Base-by-base conservation (phyloP, 2,113 vertebrate genomes). In the Gobio gobio region DNA sequence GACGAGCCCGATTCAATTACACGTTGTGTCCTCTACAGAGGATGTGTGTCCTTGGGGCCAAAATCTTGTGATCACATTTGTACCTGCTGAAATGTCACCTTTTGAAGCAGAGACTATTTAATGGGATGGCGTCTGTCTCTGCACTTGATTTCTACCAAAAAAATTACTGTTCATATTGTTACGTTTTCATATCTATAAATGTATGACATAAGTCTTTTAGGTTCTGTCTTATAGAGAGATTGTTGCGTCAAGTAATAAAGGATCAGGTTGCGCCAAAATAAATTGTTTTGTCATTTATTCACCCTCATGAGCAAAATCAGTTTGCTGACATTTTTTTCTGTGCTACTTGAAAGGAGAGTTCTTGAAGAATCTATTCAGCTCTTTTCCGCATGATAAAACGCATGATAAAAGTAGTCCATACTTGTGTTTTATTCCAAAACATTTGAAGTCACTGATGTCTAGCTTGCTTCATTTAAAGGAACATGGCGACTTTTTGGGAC, bases 1-100 rank as follows among this genome's bases (percentile, higher is more conserved):
- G 56, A 24, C 40, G 13, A 3, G 22, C 33, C 40, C 84, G 70
- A 74, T 79, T 88, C 59, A n/a, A 79, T 83, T 86, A 83, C 84
- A 59, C 22, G 22, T 76, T 56, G 33, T 29, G 78, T 83, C 68
- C 83, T 86, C 73, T 86, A 47, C 64, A 51, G 66, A 76, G 51
- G 49, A 83, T 74, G n/a, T 36, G 47, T 83, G 43, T 64, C 24
- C 33, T 83, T 63, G 77, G 43, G 77, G 29, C 58, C 81, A 78
- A 79, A 49, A 73, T 20, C n/a, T 63, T 47, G 3, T 29, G 4
- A 47, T 12, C 14, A 26, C n/a, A 26, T 47, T 64, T 79, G 10
- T 79, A 43, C 10, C 1, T 47, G 13, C 59, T 63, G 59, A 47
- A 79, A 79, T 47, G 13, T 79, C 40, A 79, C 40, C n/a, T 79